Evolutionary conservation across 1,140 invertebrate species (phyloP).

Genomic region (Drosophila nigrodunni): DNA sequence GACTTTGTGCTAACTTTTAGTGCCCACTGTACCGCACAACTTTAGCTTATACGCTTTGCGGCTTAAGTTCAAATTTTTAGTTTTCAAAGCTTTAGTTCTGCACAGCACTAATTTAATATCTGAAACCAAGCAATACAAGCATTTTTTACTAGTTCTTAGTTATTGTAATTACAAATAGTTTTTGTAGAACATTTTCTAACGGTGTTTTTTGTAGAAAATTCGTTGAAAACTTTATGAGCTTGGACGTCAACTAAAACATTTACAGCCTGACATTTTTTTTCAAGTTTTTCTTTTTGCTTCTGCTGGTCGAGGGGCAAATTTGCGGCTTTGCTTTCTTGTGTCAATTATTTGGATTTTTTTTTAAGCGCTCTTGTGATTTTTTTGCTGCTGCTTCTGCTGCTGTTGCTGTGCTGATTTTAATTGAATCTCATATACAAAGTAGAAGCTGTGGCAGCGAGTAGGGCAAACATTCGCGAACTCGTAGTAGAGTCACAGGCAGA

Average conservation of each 20-base stretch:
- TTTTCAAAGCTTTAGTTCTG: constrained; percentile 2
- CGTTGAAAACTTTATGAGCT: constrained; percentile 64
- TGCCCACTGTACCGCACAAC: constrained; percentile 91
- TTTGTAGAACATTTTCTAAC: constrained; percentile 8
- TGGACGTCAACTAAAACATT: constrained; percentile 68
- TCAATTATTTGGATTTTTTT: constrained; percentile 78
- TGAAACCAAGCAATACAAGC: not conserved
- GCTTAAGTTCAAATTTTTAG: constrained; percentile 36
- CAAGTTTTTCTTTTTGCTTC: constrained; percentile 34
- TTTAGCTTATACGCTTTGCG: constrained; percentile 86
- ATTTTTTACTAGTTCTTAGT: not conserved
- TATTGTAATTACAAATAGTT: too few relatives aligned
- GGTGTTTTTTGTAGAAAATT: constrained; percentile 17
- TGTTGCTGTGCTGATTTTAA: constrained; percentile 66
- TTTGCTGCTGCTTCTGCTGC: constrained; percentile 19
- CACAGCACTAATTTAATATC: not conserved
- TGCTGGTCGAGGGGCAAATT: constrained; percentile 60
- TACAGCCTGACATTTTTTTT: constrained; percentile 73
- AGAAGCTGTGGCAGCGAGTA: constrained; percentile 51
- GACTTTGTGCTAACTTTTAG: constrained; percentile 86
- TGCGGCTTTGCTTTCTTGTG: constrained; percentile 80
- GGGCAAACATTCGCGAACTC: constrained; percentile 42
- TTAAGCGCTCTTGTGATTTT: constrained; percentile 31
- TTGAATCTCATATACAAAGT: constrained; percentile 81
- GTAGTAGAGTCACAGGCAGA: not conserved